These are phyloP conservation scores for Psilopogon haemacephalus DNA, from an alignment of 2,113 vertebrate genomes.

Conservation along the genomic window DNA sequence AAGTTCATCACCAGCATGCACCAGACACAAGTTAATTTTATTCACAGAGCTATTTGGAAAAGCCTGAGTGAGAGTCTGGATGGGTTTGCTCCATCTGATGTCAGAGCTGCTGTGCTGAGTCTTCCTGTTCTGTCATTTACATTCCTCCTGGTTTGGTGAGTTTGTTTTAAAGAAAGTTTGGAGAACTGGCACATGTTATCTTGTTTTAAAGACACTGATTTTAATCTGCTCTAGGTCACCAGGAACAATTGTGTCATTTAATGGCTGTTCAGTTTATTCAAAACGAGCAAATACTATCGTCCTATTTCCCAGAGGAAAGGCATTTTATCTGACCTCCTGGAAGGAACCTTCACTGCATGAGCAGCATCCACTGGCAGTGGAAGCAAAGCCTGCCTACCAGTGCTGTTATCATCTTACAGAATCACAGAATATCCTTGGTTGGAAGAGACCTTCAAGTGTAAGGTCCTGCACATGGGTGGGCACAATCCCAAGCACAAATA, in stretches of 20 bases:
- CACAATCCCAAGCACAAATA: too few species aligned
- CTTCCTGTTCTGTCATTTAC: background rate
- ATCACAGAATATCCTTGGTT: too few species aligned
- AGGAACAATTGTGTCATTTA: background rate
- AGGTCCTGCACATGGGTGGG: too few species aligned
- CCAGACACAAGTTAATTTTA: background rate
- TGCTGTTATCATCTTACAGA: background rate
- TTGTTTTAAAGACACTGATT: background rate
- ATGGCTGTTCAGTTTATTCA: background rate
- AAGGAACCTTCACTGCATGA: background rate
- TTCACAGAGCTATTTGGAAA: conserved; percentile 1
- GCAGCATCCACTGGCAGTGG: background rate
- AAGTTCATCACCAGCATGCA: rapidly evolving
- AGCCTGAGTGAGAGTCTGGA: background rate
- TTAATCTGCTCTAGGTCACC: background rate
- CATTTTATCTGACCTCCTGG: background rate
- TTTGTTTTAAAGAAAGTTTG: background rate
- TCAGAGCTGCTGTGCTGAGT: background rate
- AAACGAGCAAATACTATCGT: background rate
- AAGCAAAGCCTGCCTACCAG: background rate
- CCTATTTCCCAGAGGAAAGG: background rate
- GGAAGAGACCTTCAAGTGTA: too few species aligned
- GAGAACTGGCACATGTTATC: background rate
- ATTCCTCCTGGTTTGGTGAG: background rate
- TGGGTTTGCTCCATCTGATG: background rate